Base-by-base conservation (phyloP, 1,140 invertebrate species). In the Hirudo medicinalis region DNA sequence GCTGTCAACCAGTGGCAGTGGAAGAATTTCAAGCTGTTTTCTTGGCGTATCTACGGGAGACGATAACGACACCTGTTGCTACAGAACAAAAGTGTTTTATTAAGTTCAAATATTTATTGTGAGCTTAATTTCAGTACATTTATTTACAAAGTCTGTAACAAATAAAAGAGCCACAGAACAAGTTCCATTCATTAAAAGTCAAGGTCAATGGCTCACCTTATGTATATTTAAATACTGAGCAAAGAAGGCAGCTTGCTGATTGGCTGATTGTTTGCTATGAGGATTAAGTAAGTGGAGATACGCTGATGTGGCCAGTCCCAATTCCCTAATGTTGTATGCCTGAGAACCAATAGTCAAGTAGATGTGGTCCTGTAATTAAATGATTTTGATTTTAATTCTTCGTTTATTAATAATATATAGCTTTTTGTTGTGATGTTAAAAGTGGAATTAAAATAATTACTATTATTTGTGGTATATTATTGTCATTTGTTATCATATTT, bases 331-430 rank as follows among this genome's bases (percentile, higher is more conserved):
- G 77, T 88, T 88, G 74, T 88, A 87, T 25, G 91, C 91, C 79
- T 94, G 89, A 74, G 91, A 87, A 4, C 92, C 92, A 76, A 95
- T 89, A 15, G 91, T 94, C 79, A 91, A 94, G 80, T 94, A 88
- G 76, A 97, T 94, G 82, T 96, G 92, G 85, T 97, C 92, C 80
- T 81, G 71, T 4, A 73, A 75, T 53, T 20, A 71, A 29, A 67
- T n/a, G n/a, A 71, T 9, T 49, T 0, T 5, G 43, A 8, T 49
- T 49, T 49, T 5, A 49, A 49, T 49, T 8, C 43, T 17, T 49
- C 13, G 15, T 49, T 49, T 8, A 17, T 15, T 49, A 17, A 13
- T 49, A 36, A 36, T 36, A 3, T 36, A 36, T 6, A 6, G 32
- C 32, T 36, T 36, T 36, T 3, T 49, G 15, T 49, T 49, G 43